Evolutionary conservation across 2,797 vertebrate species (phyloP), one percentile per base, ranked within the genome.

Genomic region (Sebastes taczanowskii): DNA sequence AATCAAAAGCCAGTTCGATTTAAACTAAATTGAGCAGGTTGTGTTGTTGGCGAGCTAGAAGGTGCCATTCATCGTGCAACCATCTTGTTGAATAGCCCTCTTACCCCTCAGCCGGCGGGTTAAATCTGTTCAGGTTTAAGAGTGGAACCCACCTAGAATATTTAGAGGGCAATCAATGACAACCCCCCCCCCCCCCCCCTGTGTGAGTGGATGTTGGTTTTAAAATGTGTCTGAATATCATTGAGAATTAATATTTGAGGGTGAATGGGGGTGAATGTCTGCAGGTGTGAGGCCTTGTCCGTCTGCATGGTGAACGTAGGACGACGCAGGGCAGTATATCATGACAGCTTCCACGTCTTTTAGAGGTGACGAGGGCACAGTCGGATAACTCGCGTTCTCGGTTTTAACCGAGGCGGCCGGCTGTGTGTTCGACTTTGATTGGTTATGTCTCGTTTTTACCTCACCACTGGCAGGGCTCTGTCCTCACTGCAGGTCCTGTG

Each of bases 391-490:
- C 1, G 64, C 27, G 42, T 74, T 74, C 52, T 56, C 29, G 80
- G 71, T 61, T 60, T 70, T 2, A 61, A 65, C 23, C 16, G 0
- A 34, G 74, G 77, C 46, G 60, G 63, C 64, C 72, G 22, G 60
- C 85, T 23, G 77, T 68, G 68, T 70, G 30, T 80, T 67, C 22
- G 74, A 81, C 80, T 88, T 42, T 27, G 87, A 78, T 86, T 42
- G 86, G 86, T 79, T 27, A 2, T 0, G 86, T 90, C 71, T 81
- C 77, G 86, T 92, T 93, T 91, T 93, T 94, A 95, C 93, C 93
- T 95, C 92, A 90, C 86, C 82, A 7, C 80, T 66, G 82, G 88
- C 65, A 89, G 88, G 89, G 80, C 91, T 93, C 86, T 14, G 86
- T 91, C 83, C 86, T 91, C 89, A 55, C 84, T 74, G 67, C 88